Conservation (phyloP, 2,888 invertebrate species). For the Anoplius nigerrimus region DNA sequence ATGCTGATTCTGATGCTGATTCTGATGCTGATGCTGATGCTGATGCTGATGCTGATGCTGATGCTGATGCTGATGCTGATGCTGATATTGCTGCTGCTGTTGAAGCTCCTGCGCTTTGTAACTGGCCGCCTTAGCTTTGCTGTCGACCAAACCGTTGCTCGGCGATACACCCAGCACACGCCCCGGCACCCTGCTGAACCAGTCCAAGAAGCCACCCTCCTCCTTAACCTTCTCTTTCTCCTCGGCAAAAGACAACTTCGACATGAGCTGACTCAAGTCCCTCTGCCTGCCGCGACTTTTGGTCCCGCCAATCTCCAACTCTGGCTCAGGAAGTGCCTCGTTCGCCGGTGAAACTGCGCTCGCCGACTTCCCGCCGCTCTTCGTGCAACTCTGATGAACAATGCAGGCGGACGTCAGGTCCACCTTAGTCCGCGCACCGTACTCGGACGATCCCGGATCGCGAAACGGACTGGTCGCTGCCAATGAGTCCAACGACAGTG, state of each 20-base stretch:
- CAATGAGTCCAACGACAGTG: neutral
- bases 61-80: no score
- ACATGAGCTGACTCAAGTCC: slow-evolving; percentile 62
- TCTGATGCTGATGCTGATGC: no score
- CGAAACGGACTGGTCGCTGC: slow-evolving; percentile 56
- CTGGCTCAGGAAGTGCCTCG: slow-evolving; percentile 22
- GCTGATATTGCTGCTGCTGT: neutral
- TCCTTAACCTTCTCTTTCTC: slow-evolving; percentile 58
- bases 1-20: no score
- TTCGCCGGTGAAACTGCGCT: slow-evolving; percentile 22
- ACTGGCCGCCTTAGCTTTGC: slow-evolving; percentile 40
- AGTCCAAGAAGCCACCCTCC: slow-evolving; percentile 65
- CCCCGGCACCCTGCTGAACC: slow-evolving; percentile 66
- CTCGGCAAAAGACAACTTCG: slow-evolving; percentile 64
- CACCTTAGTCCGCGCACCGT: slow-evolving; percentile 27
- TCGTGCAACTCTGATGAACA: slow-evolving; percentile 58
- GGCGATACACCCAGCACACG: slow-evolving; percentile 65
- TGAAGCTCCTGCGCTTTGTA: slow-evolving; percentile 18
- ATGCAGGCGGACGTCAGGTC: slow-evolving; percentile 50
- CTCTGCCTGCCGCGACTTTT: slow-evolving; percentile 32
- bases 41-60: no score
- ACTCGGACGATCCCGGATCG: slow-evolving; percentile 19
- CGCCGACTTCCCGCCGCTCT: slow-evolving; percentile 32
- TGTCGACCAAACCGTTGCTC: slow-evolving; percentile 49
- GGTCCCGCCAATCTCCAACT: slow-evolving; percentile 17